Conservation (phyloP, 64 coral and sea anemone species). For the Catalaphyllia jardinei region DNA sequence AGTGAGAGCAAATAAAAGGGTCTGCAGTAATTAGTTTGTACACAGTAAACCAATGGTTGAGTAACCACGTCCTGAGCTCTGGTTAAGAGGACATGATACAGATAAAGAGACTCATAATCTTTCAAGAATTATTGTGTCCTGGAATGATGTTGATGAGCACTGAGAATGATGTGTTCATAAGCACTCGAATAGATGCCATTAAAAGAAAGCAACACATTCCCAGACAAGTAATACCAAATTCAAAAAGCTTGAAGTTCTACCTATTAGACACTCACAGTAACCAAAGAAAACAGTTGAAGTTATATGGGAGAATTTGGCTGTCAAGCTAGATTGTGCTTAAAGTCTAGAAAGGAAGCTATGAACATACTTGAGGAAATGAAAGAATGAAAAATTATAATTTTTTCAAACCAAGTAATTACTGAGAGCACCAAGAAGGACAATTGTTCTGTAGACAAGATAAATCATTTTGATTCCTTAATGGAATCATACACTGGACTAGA, state of each 20-base stretch:
- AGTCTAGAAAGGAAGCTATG: conserved; percentile 6
- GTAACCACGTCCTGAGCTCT: conserved; percentile 24
- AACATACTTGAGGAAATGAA: conserved; percentile 3
- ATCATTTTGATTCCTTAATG: not conserved
- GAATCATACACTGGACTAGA: too few relatives aligned
- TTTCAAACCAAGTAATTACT: not conserved
- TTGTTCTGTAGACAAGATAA: not conserved
- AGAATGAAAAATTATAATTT: not conserved
- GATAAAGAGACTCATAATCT: not conserved
- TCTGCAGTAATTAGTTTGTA: conserved; percentile 36
- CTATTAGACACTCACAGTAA: not conserved
- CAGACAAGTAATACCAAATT: not conserved
- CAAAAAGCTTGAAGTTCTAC: not conserved
- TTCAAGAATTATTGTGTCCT: not conserved
- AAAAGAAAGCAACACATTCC: not conserved
- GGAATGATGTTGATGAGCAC: not conserved
- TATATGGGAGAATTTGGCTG: not conserved
- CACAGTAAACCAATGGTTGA: conserved; percentile 6
- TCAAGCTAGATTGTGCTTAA: conserved; percentile 8
- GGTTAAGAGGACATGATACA: conserved; percentile 7
- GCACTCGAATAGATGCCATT: not conserved
- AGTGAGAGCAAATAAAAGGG: conserved; percentile 15
- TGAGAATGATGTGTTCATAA: not conserved
- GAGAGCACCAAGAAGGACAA: not conserved
- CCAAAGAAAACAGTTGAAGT: not conserved